These are phyloP conservation scores for Ptilorrhoa leucosticta DNA, from an alignment of 2,113 vertebrate species.

Conservation along the genomic window DNA sequence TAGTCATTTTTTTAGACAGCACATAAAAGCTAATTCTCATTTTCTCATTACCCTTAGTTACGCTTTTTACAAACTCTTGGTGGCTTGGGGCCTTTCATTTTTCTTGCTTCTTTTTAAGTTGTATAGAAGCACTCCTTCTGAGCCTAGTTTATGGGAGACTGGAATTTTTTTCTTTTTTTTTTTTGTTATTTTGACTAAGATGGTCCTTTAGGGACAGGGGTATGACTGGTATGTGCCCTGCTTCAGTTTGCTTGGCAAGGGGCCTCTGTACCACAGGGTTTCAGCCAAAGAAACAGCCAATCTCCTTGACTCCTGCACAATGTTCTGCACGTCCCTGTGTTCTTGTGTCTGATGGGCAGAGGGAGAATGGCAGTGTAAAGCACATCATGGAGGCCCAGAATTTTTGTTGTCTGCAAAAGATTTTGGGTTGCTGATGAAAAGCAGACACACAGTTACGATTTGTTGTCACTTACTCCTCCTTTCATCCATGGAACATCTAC, in stretches of 20 bases:
- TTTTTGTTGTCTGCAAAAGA: background rate
- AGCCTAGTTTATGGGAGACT: background rate
- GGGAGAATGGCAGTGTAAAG: background rate
- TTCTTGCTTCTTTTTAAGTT: background rate
- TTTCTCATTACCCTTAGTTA: background rate
- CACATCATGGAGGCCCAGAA: background rate
- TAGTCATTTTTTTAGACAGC: background rate
- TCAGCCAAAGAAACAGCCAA: background rate
- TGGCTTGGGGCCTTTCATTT: background rate
- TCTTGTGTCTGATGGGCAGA: rapidly evolving
- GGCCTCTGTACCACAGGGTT: background rate
- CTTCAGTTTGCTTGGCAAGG: background rate
- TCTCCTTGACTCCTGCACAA: background rate
- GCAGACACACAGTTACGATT: rapidly evolving
- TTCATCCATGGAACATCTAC: background rate
- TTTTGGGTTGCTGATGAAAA: background rate
- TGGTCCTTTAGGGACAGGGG: background rate
- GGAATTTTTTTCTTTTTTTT: background rate
- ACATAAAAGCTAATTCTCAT: background rate
- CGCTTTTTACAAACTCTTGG: background rate
- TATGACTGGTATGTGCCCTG: background rate
- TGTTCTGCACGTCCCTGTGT: background rate
- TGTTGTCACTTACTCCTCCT: background rate
- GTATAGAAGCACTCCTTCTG: background rate
- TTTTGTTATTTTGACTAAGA: background rate